These are phyloP conservation scores for Odontomachus brunneus DNA, from an alignment of 1,140 invertebrate genomes.

Conservation along the genomic window DNA sequence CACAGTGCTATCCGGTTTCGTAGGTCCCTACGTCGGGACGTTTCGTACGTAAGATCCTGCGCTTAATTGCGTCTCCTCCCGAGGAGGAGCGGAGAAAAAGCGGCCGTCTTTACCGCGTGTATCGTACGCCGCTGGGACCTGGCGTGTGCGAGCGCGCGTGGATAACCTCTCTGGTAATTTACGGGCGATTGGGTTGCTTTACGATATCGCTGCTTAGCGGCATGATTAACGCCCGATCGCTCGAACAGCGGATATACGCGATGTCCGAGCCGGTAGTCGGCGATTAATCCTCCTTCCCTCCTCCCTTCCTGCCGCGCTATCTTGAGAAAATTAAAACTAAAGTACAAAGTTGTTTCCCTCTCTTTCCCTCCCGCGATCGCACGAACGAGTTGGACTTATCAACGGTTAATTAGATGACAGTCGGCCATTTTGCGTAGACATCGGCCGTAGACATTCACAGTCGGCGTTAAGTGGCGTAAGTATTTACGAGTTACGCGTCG, in stretches of 20 bases:
- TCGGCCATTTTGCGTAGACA: neutral
- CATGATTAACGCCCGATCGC: constrained; percentile 66
- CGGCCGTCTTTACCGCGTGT: constrained; percentile 62
- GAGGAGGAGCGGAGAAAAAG: constrained; percentile 37
- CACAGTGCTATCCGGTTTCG: constrained; percentile 52
- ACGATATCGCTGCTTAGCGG: constrained; percentile 51
- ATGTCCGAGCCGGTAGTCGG: constrained; percentile 46
- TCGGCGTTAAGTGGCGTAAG: neutral
- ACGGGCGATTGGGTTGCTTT: constrained; percentile 54
- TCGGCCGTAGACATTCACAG: neutral
- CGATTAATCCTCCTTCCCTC: constrained; percentile 54
- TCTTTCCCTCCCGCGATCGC: neutral
- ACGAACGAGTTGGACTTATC: neutral
- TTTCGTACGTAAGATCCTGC: constrained; percentile 32
- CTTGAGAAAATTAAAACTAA: constrained; percentile 53
- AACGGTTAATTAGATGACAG: constrained; percentile 25
- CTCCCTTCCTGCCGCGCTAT: too few relatives aligned
- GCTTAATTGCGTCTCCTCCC: constrained; percentile 44
- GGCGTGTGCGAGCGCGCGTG: neutral
- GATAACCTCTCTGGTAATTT: constrained; percentile 60
- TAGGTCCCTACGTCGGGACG: constrained; percentile 49
- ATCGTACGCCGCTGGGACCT: too few relatives aligned
- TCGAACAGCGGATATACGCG: constrained; percentile 37
- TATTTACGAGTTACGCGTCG: constrained; percentile 10
- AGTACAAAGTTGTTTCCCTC: constrained; percentile 20